Evolutionary conservation across 2,113 vertebrate species (phyloP), one percentile per base, ranked within the genome.

Genomic region (Entelurus aequoreus): DNA sequence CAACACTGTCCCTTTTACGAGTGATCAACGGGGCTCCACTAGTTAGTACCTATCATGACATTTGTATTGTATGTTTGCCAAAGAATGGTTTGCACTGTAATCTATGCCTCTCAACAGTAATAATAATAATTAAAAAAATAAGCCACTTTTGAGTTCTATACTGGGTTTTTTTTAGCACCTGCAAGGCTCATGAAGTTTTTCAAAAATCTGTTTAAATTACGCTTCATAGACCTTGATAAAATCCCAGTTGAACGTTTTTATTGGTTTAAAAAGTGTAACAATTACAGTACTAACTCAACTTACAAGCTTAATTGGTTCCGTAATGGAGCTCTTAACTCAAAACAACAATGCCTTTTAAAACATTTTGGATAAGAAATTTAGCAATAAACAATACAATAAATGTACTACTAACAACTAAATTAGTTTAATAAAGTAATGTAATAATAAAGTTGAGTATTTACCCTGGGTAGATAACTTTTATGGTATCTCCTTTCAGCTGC

Each of bases 31-130:
- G 79, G 69, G 85, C 84, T 70, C 48, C 63, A 61, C 65, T 65
- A 66, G 77, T 70, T 65, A 66, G 78, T 70, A 74, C 75, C 82
- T 77, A 76, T 83, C 72, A 46, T 82, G 84, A 87, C 84, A 84
- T 81, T 85, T 80, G 81, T 90, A 79, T 89, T 91, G 85, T 91
- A 85, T 60, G 83, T 89, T 88, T 89, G 86, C 91, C 89, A 92
- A 92, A 91, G 86, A 91, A 81, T 80, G 86, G 86, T 90, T 92
- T 92, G 91, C 91, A 91, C 90, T 92, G 90, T 88, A 85, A 88
- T 88, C 83, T 91, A 88, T 86, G 86, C 85, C 81, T 91, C 80
- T 89, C 71, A 62, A 85, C 80, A 88, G 80, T 83, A 84, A 90
- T 86, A 86, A 77, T 80, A 82, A 85, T 65, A 50, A 51, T 19